phyloP scores from a whole-genome alignment of 2,113 vertebrate genomes.

The Daphoenositta chrysoptera region DNA sequence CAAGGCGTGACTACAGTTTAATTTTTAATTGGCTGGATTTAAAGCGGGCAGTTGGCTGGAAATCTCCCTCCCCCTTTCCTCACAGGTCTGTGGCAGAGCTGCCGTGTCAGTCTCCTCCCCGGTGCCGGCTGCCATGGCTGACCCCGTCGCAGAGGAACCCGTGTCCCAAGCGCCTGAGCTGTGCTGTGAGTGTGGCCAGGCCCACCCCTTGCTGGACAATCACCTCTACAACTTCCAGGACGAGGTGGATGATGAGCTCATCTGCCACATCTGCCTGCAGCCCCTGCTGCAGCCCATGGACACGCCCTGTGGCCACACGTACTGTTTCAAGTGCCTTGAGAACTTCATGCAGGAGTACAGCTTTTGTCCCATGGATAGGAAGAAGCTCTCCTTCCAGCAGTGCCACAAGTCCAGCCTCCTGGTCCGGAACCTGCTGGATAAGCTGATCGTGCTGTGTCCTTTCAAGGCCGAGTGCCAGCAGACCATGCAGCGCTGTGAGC shows the following conservation, averaged over 20 bases:
- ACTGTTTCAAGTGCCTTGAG: slow-evolving; percentile 86
- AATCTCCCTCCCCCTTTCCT: background rate
- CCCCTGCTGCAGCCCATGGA: slow-evolving; percentile 89
- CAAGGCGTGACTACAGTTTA: background rate
- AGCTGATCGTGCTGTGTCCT: slow-evolving; percentile 83
- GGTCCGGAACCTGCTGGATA: slow-evolving; percentile 88
- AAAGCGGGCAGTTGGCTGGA: background rate
- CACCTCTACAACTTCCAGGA: slow-evolving; percentile 91
- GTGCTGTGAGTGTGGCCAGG: slow-evolving; percentile 87
- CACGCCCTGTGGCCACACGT: slow-evolving; percentile 90
- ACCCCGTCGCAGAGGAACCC: slow-evolving; percentile 30
- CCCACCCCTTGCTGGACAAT: slow-evolving; percentile 79
- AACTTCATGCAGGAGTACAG: slow-evolving; percentile 88
- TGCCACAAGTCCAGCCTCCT: slow-evolving; percentile 88
- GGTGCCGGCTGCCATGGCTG: slow-evolving; percentile 69
- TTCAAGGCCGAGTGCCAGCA: slow-evolving; percentile 80
- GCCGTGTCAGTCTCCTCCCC: background rate
- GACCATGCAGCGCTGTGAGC: slow-evolving; percentile 86
- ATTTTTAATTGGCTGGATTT: background rate
- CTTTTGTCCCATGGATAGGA: slow-evolving; percentile 90
- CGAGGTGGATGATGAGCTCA: slow-evolving; percentile 88
- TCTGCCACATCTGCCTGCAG: slow-evolving; percentile 92
- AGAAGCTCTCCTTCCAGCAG: slow-evolving; percentile 81
- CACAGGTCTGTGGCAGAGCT: background rate
- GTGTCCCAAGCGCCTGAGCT: slow-evolving; percentile 49